Evolutionary conservation across 2,113 vertebrate genomes (phyloP).

Genomic region (Epinephelus cyanopodus): DNA sequence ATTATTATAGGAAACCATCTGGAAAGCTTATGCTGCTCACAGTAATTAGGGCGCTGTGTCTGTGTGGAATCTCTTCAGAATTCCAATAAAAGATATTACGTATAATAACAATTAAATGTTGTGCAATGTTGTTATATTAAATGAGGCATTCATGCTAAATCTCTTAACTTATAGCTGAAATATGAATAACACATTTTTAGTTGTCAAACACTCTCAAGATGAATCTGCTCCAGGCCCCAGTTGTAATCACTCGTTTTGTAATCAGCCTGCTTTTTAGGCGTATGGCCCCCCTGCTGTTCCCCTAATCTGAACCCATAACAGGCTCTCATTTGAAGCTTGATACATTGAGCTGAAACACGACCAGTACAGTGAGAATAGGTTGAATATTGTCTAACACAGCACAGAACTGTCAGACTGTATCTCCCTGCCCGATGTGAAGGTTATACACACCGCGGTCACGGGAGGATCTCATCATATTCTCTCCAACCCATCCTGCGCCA

Average conservation of each 20-base stretch:
- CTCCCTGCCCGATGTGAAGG: constrained; percentile 49
- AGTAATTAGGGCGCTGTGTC: background rate
- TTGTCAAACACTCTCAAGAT: background rate
- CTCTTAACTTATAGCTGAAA: background rate
- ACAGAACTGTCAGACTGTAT: constrained; percentile 35
- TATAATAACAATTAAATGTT: too few species aligned
- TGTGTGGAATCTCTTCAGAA: background rate
- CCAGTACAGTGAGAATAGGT: background rate
- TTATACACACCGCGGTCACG: constrained; percentile 43
- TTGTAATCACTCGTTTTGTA: background rate
- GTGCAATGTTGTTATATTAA: too few species aligned
- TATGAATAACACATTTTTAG: background rate
- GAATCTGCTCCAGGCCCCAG: background rate
- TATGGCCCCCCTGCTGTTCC: background rate
- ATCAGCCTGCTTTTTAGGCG: background rate
- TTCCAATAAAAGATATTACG: background rate
- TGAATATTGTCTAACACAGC: constrained; percentile 15
- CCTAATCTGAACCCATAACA: constrained; percentile 1
- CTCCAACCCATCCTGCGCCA: constrained; percentile 24
- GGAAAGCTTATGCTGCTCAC: background rate
- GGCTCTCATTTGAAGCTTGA: constrained; percentile 13
- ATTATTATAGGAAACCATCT: constrained; percentile 1
- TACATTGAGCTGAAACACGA: constrained; percentile 26
- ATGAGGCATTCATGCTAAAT: background rate
- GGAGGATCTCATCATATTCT: constrained; percentile 57